Conservation (phyloP, 2,797 vertebrate species). For the Platyrinchus mystaceus region DNA sequence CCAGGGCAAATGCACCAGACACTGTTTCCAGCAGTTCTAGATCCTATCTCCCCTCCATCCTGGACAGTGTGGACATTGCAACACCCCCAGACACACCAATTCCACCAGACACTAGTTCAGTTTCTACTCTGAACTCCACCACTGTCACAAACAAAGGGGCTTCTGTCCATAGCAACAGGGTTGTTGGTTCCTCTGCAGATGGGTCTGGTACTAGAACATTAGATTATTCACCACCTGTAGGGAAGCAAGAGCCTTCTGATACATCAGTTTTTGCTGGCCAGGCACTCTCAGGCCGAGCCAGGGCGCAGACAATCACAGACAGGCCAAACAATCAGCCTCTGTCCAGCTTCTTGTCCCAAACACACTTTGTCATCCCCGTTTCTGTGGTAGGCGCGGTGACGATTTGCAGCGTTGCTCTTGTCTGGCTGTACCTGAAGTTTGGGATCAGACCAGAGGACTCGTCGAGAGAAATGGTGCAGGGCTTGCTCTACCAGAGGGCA, state of each 20-base stretch:
- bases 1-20: background rate
- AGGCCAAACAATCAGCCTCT: background rate
- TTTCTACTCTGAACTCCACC: background rate
- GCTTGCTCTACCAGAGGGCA: constrained; percentile 14
- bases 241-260: background rate
- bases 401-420: background rate
- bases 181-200: background rate
- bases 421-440: constrained; percentile 3
- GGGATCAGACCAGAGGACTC: background rate
- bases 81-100: background rate
- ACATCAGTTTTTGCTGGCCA: background rate
- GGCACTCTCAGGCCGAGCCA: background rate
- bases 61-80: background rate
- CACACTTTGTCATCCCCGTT: background rate
- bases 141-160: background rate
- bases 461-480: background rate
- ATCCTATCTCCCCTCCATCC: background rate
- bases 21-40: background rate
- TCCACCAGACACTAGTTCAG: background rate
- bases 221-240: background rate
- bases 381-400: background rate
- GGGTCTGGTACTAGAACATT: background rate
- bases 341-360: background rate
- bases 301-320: background rate
- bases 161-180: background rate